These are phyloP conservation scores for Nansenia antarctica DNA, from an alignment of 2,113 vertebrate species.

Conservation along the genomic window DNA sequence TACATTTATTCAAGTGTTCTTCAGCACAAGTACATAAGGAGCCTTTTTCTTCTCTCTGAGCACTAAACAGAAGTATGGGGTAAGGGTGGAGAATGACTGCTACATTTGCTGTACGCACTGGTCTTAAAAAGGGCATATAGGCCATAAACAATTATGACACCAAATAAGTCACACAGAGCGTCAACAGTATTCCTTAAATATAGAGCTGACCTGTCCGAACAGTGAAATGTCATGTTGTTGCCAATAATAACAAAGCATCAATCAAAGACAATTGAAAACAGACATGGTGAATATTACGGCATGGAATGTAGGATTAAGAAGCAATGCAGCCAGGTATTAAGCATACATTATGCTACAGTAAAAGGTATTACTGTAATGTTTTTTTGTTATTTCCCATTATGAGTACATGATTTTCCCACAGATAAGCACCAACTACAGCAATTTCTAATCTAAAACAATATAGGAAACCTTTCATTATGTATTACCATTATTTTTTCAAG, in stretches of 20 bases:
- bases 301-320: slow-evolving; percentile 86
- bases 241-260: slow-evolving; percentile 32
- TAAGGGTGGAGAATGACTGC: slow-evolving; percentile 85
- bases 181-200: slow-evolving; percentile 69
- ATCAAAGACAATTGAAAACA: slow-evolving; percentile 50
- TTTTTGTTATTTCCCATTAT: slow-evolving; percentile 80
- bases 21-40: slow-evolving; percentile 99
- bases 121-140: slow-evolving; percentile 72
- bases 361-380: slow-evolving; percentile 80
- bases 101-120: slow-evolving; percentile 95
- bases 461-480: slow-evolving; percentile 83
- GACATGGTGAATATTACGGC: slow-evolving; percentile 69
- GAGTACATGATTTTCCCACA: slow-evolving; percentile 91
- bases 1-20: slow-evolving; percentile 99
- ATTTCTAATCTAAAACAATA: slow-evolving; percentile 98
- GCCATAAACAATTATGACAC: slow-evolving; percentile 90
- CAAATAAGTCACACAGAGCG: slow-evolving; percentile 86
- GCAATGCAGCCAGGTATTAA: slow-evolving; percentile 75
- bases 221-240: slow-evolving; percentile 84
- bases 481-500: slow-evolving; percentile 87
- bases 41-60: slow-evolving; percentile 89
- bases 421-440: slow-evolving; percentile 96
- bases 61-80: slow-evolving; percentile 87
- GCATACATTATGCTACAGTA: slow-evolving; percentile 85
- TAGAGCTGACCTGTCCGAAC: slow-evolving; percentile 72